Percentiles rank a stretch among this genome's conserved stretches.
phyloP scores from a whole-genome alignment of 2,888 invertebrate genomes.

The Acrobasis consociella region DNA sequence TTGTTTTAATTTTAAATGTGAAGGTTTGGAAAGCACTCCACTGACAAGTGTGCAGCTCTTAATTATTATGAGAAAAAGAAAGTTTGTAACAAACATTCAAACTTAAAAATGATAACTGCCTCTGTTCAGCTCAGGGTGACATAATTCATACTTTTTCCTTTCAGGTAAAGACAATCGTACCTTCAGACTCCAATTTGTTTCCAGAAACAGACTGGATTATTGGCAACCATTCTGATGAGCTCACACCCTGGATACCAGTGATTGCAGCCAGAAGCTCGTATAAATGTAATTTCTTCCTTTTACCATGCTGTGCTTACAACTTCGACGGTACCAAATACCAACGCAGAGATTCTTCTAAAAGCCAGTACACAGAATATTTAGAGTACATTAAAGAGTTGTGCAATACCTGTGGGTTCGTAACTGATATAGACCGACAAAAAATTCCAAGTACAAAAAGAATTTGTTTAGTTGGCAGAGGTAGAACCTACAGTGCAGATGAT shows the following conservation, averaged over 20 bases:
- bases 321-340: conserved; percentile 94
- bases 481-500: conserved; percentile 65
- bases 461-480: conserved; percentile 86
- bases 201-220: conserved; percentile 95
- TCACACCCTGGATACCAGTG: conserved; percentile 99
- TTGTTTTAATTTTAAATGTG: too few species aligned
- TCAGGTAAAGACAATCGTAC: conserved; percentile 86
- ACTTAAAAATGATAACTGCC: too few species aligned
- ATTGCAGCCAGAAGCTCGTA: conserved; percentile 91
- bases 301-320: conserved; percentile 98
- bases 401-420: conserved; percentile 88
- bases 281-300: conserved; percentile 90
- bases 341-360: conserved; percentile 85
- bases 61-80: too few species aligned
- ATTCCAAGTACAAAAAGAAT: conserved; percentile 98
- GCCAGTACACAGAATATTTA: conserved; percentile 90
- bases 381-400: conserved; percentile 85
- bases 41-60: too few species aligned
- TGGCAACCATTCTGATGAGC: conserved; percentile 99
- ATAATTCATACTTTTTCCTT: conserved; percentile 37
- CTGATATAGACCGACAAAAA: conserved; percentile 90
- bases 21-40: too few species aligned
- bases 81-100: too few species aligned
- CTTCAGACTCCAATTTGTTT: conserved; percentile 85
- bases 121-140: too few species aligned